These are phyloP conservation scores for Scyliorhinus canicula DNA, from an alignment of 2,797 vertebrate species.

Conservation along the genomic window DNA sequence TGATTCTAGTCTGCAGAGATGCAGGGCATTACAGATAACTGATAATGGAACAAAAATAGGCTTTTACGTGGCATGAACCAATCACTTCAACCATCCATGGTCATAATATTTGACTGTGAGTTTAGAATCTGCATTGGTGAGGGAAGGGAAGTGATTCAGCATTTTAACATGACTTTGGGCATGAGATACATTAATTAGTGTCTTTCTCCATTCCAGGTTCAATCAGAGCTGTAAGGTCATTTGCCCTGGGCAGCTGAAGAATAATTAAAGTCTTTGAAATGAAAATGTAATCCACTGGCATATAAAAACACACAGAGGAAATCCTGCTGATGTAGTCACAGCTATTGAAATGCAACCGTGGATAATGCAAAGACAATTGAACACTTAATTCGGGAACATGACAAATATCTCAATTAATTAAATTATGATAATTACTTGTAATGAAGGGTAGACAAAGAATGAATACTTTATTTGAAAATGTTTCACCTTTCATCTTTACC, in stretches of 20 bases:
- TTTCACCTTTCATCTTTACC: conserved; percentile 24
- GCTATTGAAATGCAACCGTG: neutral
- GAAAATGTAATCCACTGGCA: conserved; percentile 14
- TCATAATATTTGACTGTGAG: neutral
- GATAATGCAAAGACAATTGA: conserved; percentile 24
- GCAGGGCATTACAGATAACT: neutral
- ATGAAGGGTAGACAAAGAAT: conserved; percentile 16
- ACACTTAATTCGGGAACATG: conserved; percentile 5
- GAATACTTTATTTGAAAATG: conserved; percentile 1
- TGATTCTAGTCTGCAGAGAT: neutral
- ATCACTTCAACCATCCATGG: neutral
- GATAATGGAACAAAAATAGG: neutral
- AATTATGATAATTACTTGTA: conserved; percentile 33
- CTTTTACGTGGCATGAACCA: neutral
- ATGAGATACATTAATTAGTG: neutral
- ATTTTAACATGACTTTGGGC: neutral
- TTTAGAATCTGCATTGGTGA: neutral
- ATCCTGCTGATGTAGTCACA: neutral
- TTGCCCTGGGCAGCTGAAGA: neutral
- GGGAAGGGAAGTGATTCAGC: neutral
- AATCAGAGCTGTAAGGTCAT: conserved; percentile 1
- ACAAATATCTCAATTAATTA: conserved; percentile 36
- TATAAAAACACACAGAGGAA: conserved; percentile 8
- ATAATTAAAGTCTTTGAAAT: conserved; percentile 32
- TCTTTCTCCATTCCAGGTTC: neutral